Evolutionary conservation across 2,888 invertebrate species (phyloP).

Genomic region (Syrista parreyssii): DNA sequence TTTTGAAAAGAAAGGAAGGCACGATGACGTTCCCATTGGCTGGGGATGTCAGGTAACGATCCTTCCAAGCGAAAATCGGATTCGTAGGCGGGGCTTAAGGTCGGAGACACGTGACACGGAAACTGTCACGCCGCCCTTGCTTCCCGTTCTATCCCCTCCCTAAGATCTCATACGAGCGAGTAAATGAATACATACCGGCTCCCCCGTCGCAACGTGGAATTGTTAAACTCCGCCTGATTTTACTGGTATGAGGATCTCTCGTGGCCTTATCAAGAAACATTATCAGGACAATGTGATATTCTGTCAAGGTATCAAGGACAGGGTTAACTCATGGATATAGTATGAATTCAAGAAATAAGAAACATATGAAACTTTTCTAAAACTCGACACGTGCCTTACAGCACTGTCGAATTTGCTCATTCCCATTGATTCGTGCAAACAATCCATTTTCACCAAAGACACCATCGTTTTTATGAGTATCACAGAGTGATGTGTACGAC

Average conservation of each 20-base stretch:
- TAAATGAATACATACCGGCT: background rate
- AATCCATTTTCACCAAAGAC: background rate
- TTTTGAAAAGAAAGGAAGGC: background rate
- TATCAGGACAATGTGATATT: background rate
- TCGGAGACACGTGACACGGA: conserved; percentile 64
- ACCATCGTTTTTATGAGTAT: background rate
- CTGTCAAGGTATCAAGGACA: background rate
- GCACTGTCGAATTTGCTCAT: background rate
- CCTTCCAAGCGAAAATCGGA: conserved; percentile 43
- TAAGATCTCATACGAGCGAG: conserved; percentile 22
- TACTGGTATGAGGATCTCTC: background rate
- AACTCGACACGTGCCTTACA: background rate
- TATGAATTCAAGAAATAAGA: background rate
- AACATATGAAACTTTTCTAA: background rate
- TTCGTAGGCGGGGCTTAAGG: conserved; percentile 62
- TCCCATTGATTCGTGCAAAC: background rate
- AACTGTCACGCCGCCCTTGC: conserved; percentile 66
- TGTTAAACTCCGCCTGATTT: background rate
- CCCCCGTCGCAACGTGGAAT: conserved; percentile 1
- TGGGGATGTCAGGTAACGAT: conserved; percentile 26
- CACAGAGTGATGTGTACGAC: background rate
- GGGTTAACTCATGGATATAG: background rate
- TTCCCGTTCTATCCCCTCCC: conserved; percentile 47
- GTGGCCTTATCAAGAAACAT: background rate
- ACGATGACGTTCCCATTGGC: background rate